These are phyloP conservation scores for Phlogophora meticulosa DNA, from an alignment of 2,888 invertebrate species.

Conservation along the genomic window DNA sequence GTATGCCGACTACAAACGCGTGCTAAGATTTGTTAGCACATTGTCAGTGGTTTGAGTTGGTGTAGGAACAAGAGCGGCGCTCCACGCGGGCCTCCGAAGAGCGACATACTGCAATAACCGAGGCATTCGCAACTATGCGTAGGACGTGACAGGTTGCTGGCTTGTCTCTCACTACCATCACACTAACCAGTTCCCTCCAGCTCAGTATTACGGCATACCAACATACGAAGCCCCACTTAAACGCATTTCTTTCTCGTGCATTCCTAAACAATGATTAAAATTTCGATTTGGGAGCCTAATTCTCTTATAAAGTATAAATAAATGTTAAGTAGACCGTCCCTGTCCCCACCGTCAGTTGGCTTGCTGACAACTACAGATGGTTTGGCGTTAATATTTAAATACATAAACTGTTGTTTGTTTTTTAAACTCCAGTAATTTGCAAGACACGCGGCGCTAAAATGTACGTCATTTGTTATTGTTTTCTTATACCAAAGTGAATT, in stretches of 20 bases:
- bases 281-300: conserved; percentile 49
- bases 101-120: conserved; percentile 44
- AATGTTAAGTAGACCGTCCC: conserved; percentile 54
- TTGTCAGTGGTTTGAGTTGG: conserved; percentile 46
- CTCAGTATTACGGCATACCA: conserved; percentile 46
- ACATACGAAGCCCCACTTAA: conserved; percentile 39
- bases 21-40: conserved; percentile 46
- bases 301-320: conserved; percentile 61
- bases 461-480: conserved; percentile 14
- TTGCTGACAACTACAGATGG: conserved; percentile 46
- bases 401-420: conserved; percentile 36
- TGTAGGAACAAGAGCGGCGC: conserved; percentile 47
- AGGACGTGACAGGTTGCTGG: conserved; percentile 63
- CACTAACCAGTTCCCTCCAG: conserved; percentile 57
- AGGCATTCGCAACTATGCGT: conserved; percentile 59
- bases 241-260: conserved; percentile 55
- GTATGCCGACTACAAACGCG: conserved; percentile 5
- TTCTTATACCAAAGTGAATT: not conserved
- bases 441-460: conserved; percentile 24
- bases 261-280: conserved; percentile 52
- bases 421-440: conserved; percentile 38
- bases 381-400: conserved; percentile 53
- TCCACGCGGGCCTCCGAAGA: conserved; percentile 10
- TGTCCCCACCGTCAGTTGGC: conserved; percentile 27
- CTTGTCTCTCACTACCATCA: conserved; percentile 56